phyloP scores from a whole-genome alignment of 2,888 invertebrate genomes.

The Iselma pallidipennis region DNA sequence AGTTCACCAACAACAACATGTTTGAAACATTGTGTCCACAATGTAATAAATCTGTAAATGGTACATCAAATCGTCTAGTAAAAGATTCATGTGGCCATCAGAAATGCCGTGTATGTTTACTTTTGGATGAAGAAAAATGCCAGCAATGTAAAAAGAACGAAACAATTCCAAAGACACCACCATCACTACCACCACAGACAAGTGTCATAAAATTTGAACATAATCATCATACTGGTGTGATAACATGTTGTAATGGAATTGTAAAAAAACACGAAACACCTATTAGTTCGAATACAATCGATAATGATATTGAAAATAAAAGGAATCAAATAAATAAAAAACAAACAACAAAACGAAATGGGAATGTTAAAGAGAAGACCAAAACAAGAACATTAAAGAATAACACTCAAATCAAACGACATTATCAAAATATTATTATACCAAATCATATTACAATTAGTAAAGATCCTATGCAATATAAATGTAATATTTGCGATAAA shows the following conservation, averaged over 20 bases:
- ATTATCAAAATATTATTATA: constrained; percentile 35
- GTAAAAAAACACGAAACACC: constrained; percentile 8
- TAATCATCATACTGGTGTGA: constrained; percentile 46
- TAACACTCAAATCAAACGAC: constrained; percentile 25
- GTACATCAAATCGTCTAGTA: constrained; percentile 66
- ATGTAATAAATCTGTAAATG: constrained; percentile 62
- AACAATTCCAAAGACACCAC: too few species aligned
- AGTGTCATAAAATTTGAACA: constrained; percentile 33
- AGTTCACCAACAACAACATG: constrained; percentile 10
- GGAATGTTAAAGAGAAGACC: constrained; percentile 1
- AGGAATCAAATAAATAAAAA: constrained; percentile 4
- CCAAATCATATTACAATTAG: constrained; percentile 47
- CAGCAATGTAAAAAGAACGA: constrained; percentile 56
- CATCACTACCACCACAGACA: not conserved
- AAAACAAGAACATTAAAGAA: constrained; percentile 11
- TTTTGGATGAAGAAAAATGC: constrained; percentile 70
- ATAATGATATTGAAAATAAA: constrained; percentile 8
- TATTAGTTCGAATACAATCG: not conserved
- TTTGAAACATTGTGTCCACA: constrained; percentile 51
- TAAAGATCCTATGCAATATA: constrained; percentile 60
- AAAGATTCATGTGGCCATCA: constrained; percentile 76
- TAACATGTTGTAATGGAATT: constrained; percentile 44
- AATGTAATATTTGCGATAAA: constrained; percentile 71
- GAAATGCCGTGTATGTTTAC: constrained; percentile 73
- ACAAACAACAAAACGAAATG: not conserved